These are phyloP conservation scores for Orchesella cincta DNA, from an alignment of 1,140 invertebrate species.

Conservation along the genomic window DNA sequence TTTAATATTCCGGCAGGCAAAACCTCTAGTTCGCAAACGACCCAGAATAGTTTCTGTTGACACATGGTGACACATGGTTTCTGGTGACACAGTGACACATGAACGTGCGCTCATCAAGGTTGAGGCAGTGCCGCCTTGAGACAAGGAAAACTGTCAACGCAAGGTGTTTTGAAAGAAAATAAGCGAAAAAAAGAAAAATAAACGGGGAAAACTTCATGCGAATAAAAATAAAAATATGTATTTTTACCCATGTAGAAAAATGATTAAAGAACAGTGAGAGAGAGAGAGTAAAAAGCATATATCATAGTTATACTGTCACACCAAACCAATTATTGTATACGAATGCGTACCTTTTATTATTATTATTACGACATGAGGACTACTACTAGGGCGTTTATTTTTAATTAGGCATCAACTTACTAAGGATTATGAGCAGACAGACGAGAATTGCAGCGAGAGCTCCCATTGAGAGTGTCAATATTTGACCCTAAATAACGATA, in stretches of 20 bases:
- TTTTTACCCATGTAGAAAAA: no score
- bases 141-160: conserved; percentile 66
- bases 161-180: conserved; percentile 55
- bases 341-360: no score
- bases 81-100: conserved; percentile 76
- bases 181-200: conserved; percentile 18
- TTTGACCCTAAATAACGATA: no score
- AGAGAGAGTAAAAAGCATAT: no score
- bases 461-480: conserved; percentile 88
- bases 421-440: conserved; percentile 89
- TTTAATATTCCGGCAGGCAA: conserved; percentile 73
- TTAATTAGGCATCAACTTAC: conserved; percentile 69
- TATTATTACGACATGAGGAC: neutral
- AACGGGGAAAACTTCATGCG: no score
- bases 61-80: no score
- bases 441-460: conserved; percentile 89
- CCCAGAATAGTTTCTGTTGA: conserved; percentile 72
- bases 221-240: no score
- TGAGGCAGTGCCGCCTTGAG: conserved; percentile 71
- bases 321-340: no score
- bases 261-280: no score
- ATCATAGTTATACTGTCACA: no score
- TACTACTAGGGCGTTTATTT: neutral
- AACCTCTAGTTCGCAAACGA: conserved; percentile 74
- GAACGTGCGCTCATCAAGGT: conserved; percentile 71